These are phyloP conservation scores for Scomberomorus guttatus DNA, from an alignment of 2,797 vertebrate genomes.

Conservation along the genomic window DNA sequence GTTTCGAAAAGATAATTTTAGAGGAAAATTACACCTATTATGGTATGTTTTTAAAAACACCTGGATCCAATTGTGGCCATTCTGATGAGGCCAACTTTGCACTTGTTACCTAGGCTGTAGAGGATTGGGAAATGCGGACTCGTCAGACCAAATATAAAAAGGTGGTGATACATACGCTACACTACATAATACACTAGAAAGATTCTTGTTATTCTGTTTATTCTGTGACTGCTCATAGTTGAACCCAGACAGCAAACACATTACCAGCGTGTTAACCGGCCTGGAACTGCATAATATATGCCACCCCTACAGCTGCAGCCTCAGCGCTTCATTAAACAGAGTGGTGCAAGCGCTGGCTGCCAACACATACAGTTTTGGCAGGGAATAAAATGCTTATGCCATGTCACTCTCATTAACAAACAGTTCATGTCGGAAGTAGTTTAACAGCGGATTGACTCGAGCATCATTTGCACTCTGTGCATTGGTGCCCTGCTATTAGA, in stretches of 20 bases:
- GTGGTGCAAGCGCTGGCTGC: conserved; percentile 23
- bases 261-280: conserved; percentile 28
- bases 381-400: conserved; percentile 12
- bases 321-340: conserved; percentile 36
- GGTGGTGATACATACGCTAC: too few species aligned
- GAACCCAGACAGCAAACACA: conserved; percentile 28
- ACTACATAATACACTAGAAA: too few species aligned
- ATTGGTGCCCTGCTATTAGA: conserved; percentile 8
- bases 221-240: conserved; percentile 15
- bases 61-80: too few species aligned
- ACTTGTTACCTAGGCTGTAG: too few species aligned
- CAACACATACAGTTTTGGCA: conserved; percentile 10
- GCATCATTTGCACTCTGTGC: conserved; percentile 1
- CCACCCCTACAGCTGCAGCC: not conserved
- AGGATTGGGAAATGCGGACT: too few species aligned
- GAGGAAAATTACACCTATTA: too few species aligned
- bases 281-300: conserved; percentile 13
- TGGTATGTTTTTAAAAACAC: too few species aligned
- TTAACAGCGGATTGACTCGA: conserved; percentile 1
- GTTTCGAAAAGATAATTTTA: too few species aligned
- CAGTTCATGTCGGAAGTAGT: conserved; percentile 12
- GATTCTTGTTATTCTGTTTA: conserved; percentile 6
- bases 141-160: too few species aligned
- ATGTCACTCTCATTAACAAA: conserved; percentile 15
- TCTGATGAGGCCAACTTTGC: too few species aligned